Evolutionary conservation across 1,140 invertebrate genomes (phyloP).

Genomic region (Brachionus plicatilis): DNA sequence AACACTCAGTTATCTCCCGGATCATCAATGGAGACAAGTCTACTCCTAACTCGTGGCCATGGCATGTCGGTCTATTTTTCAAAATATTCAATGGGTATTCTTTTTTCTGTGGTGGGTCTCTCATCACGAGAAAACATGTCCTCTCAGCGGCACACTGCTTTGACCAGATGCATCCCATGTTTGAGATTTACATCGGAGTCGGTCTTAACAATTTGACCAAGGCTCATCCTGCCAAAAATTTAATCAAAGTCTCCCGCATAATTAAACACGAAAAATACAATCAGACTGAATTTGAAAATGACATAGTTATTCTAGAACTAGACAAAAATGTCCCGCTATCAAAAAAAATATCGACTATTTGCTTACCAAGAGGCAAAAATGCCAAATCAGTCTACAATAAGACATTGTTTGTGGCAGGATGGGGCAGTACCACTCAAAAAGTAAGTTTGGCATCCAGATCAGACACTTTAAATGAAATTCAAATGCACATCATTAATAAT

Average conservation of each 20-base stretch:
- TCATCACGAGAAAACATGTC: constrained; percentile 42
- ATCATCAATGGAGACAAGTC: not conserved
- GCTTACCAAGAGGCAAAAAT: not conserved
- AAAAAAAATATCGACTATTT: not conserved
- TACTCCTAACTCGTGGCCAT: constrained; percentile 18
- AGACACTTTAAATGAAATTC: not conserved
- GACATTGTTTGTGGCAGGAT: not conserved
- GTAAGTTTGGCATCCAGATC: not conserved
- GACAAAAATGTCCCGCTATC: not conserved
- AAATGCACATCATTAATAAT: not conserved
- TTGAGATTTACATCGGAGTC: not conserved
- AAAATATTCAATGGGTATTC: not conserved
- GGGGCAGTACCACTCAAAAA: constrained; percentile 7
- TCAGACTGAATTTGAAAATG: not conserved
- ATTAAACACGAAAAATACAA: not conserved
- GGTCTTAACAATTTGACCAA: not conserved
- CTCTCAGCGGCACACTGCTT: constrained; percentile 43
- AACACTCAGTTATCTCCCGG: not conserved
- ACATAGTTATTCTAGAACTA: not conserved
- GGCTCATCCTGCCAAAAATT: not conserved
- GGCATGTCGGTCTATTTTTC: not conserved
- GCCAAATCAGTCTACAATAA: not conserved
- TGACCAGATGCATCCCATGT: not conserved
- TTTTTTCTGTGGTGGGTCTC: constrained; percentile 42
- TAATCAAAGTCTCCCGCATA: not conserved